Evolutionary conservation across 1,140 invertebrate species (phyloP).

Genomic region (Hesperophylax magnus): DNA sequence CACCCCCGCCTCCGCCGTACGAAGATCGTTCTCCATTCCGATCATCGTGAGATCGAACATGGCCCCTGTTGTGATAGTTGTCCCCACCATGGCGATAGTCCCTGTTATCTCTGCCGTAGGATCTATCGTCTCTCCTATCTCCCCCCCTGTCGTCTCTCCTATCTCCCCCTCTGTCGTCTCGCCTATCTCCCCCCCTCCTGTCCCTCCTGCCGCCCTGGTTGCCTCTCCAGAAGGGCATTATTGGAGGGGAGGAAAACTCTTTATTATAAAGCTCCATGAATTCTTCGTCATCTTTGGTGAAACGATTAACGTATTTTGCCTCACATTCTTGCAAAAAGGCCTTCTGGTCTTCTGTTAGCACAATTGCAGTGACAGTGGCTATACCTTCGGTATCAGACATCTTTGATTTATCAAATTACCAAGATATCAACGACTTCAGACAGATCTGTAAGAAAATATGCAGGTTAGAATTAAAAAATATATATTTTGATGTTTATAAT

Average conservation of each 20-base stretch:
- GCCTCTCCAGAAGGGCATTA: slow-evolving; percentile 59
- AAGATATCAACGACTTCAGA: no score
- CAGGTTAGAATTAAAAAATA: no score
- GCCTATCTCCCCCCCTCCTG: not conserved
- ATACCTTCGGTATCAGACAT: no score
- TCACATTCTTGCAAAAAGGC: slow-evolving; percentile 66
- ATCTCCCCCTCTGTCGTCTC: slow-evolving; percentile 19
- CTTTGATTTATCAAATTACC: no score
- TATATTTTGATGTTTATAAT: no score
- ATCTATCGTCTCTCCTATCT: slow-evolving; percentile 16
- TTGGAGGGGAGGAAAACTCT: slow-evolving; percentile 62
- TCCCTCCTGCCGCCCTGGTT: slow-evolving; percentile 21
- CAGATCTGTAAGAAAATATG: no score
- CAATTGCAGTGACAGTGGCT: slow-evolving; percentile 23
- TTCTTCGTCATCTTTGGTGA: slow-evolving; percentile 66
- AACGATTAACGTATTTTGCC: slow-evolving; percentile 65
- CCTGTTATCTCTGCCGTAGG: slow-evolving; percentile 1
- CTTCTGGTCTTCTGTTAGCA: slow-evolving; percentile 62
- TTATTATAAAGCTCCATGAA: slow-evolving; percentile 66
- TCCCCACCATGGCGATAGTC: not conserved
- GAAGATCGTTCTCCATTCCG: not conserved
- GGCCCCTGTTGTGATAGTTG: not conserved
- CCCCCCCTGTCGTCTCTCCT: slow-evolving; percentile 8
- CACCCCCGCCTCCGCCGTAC: not conserved
- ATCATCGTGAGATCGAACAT: not conserved